phyloP scores from a whole-genome alignment of 1,140 invertebrate genomes.

The Drosophila saltans region DNA sequence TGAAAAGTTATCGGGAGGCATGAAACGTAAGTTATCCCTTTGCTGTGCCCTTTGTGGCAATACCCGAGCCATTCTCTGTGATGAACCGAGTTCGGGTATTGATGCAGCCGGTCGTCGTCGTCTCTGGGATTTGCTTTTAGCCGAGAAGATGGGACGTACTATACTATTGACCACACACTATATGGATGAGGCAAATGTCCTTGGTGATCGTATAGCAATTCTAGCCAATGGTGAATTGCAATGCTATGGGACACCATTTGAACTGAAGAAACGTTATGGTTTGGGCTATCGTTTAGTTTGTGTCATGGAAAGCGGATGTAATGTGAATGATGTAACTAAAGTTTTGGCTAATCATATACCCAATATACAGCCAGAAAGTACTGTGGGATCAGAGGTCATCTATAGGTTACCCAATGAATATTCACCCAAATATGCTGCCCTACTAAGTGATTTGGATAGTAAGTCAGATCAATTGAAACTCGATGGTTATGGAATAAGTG shows the following conservation, averaged over 20 bases:
- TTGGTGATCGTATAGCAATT: slow-evolving; percentile 96
- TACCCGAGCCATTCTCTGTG: slow-evolving; percentile 89
- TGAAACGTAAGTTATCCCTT: slow-evolving; percentile 90
- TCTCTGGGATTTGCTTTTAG: slow-evolving; percentile 93
- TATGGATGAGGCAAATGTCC: slow-evolving; percentile 98
- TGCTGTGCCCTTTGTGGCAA: slow-evolving; percentile 90
- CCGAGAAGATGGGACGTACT: slow-evolving; percentile 86
- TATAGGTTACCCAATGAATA: slow-evolving; percentile 64
- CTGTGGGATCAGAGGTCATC: slow-evolving; percentile 69
- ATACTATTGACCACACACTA: slow-evolving; percentile 98
- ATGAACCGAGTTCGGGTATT: slow-evolving; percentile 97
- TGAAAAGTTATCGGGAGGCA: slow-evolving; percentile 90
- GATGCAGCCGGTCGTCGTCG: slow-evolving; percentile 95
- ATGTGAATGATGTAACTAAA: slow-evolving; percentile 47
- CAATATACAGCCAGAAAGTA: slow-evolving; percentile 47
- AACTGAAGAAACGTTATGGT: slow-evolving; percentile 93
- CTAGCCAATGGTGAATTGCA: slow-evolving; percentile 91
- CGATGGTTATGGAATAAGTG: slow-evolving; percentile 94
- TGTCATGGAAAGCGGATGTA: slow-evolving; percentile 56
- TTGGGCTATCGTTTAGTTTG: slow-evolving; percentile 76
- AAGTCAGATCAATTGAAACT: slow-evolving; percentile 77
- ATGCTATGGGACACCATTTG: slow-evolving; percentile 93
- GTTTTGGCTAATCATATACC: slow-evolving; percentile 69
- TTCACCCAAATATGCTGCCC: slow-evolving; percentile 42
- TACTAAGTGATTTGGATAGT: slow-evolving; percentile 51